Evolutionary conservation across 37 sponge, comb jelly and placozoan species (phyloP), one percentile per base, ranked within the genome.

Genomic region (Dysidea cf. avara): DNA sequence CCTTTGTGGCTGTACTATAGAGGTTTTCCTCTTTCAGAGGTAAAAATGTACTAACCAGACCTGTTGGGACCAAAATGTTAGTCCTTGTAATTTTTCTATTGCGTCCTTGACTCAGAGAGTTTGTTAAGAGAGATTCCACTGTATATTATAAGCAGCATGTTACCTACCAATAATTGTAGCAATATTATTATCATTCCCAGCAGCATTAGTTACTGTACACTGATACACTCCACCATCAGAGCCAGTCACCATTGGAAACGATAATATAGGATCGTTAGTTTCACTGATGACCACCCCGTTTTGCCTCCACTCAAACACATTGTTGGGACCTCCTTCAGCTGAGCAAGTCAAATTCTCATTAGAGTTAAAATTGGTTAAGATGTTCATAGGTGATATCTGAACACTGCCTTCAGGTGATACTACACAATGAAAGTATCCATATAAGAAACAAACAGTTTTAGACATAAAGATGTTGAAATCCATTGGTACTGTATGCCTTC

Each of bases 131-230:
- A n/a, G n/a, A n/a, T n/a, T n/a, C n/a, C n/a, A n/a, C n/a, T n/a
- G n/a, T n/a, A n/a, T n/a, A n/a, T n/a, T n/a, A n/a, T n/a, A n/a
- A n/a, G n/a, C n/a, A n/a, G n/a, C 3, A 12, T 1, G 24, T 9
- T 2, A 3, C 39, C 11, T 34, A 35, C 68, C 40, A 30, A 32
- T 30, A 3, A 66, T 14, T 38, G 4, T 2, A 36, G 68, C 68
- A 66, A 18, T 36, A 5, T 7, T 2, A 4, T 1, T 6, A 1
- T 36, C 46, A 66, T 16, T 20, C 11, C 91, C 87, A 59, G 81
- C 91, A 26, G 35, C 75, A 72, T 90, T 90, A 37, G 39, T 64
- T 13, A 76, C 91, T 12, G 39, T 47, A 61, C 92, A 91, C 1
- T 31, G 73, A 57, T 91, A 86, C 7, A 16, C 56, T 17, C 92